Base-by-base conservation (phyloP, 2,797 vertebrate species). In the Meda fulgida region DNA sequence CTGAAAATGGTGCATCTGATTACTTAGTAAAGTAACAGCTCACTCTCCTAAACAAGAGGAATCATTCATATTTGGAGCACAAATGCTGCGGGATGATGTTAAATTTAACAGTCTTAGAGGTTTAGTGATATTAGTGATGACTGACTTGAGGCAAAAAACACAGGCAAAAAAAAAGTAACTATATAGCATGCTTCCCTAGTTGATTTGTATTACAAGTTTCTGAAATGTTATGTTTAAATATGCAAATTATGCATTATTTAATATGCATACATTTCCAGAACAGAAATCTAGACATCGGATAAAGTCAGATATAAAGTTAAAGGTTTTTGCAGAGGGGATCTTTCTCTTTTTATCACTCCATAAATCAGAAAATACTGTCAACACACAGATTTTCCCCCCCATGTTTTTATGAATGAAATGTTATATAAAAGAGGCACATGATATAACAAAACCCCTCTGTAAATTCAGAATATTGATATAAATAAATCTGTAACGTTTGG, bases 351-450 rank as follows among this genome's bases (percentile, higher is more conserved):
- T 55, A 23, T 55, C 21, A 43, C 10, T 43, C 14, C 23, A 58
- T 58, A 13, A 60, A 60, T n/a, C 1, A 5, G 23, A 60, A 60
- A 60, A 60, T 13, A 13, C 55, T 5, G 55, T 58, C 21, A 58
- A 58, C 53, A 23, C 10, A n/a, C 0, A 9, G 0, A 3, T 48
- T 14, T 16, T 16, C n/a, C n/a, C n/a, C n/a, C n/a, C 46, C 51
- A 53, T 10, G 23, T n/a, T n/a, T 55, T 58, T 58, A n/a, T 23
- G 23, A 11, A 23, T n/a, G 1, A 58, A n/a, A 58, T 58, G 9
- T n/a, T 58, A 58, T 5, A 26, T 58, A 26, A 58, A 60, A n/a
- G 23, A 60, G 23, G 55, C 23, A 11, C n/a, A 58, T 46, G 46
- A 46, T 46, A 14, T 14, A 4, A 46, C 43, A 46, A 46, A 46